phyloP scores from a whole-genome alignment of 2,888 invertebrate species.

The Siphlonurus alternatus region DNA sequence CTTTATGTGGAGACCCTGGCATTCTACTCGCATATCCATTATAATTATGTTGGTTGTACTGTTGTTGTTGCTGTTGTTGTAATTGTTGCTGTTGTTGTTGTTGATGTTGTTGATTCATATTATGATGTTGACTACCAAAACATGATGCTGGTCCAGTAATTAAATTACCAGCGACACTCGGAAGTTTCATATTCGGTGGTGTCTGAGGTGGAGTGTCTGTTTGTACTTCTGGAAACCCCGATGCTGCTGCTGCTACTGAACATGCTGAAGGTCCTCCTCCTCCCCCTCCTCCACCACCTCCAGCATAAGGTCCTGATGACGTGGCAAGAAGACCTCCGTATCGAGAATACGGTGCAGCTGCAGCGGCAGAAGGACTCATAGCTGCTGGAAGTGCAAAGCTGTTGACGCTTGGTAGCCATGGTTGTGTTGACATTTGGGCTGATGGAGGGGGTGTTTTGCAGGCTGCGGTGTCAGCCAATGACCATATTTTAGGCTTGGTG shows the following conservation, averaged over 20 bases:
- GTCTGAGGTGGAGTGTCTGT: constrained; percentile 88
- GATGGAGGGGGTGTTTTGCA: constrained; percentile 81
- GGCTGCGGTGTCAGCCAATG: constrained; percentile 81
- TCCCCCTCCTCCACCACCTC: constrained; percentile 9
- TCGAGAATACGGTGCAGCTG: constrained; percentile 24
- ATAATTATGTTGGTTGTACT: constrained; percentile 11
- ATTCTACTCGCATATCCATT: constrained; percentile 1
- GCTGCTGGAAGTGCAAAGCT: constrained; percentile 37
- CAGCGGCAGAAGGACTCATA: constrained; percentile 27
- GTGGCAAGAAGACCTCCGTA: constrained; percentile 30
- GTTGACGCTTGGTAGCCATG: constrained; percentile 21
- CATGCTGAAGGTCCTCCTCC: constrained; percentile 7
- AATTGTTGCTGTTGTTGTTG: constrained; percentile 16
- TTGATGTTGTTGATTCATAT: constrained; percentile 25
- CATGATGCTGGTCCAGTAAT: constrained; percentile 22
- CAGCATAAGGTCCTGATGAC: constrained; percentile 12
- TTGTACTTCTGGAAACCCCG: constrained; percentile 57
- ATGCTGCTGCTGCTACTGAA: constrained; percentile 21
- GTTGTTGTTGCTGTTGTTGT: constrained; percentile 15
- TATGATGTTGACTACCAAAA: constrained; percentile 28
- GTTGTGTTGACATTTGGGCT: constrained; percentile 13
- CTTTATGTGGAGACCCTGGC: constrained; percentile 26
- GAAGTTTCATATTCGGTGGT: constrained; percentile 84
- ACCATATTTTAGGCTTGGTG: constrained; percentile 90
- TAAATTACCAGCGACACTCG: constrained; percentile 57